Percentiles rank a stretch among this genome's conserved stretches.
phyloP scores from a whole-genome alignment of 2,113 vertebrate species.

The Plecturocebus donacophilus region DNA sequence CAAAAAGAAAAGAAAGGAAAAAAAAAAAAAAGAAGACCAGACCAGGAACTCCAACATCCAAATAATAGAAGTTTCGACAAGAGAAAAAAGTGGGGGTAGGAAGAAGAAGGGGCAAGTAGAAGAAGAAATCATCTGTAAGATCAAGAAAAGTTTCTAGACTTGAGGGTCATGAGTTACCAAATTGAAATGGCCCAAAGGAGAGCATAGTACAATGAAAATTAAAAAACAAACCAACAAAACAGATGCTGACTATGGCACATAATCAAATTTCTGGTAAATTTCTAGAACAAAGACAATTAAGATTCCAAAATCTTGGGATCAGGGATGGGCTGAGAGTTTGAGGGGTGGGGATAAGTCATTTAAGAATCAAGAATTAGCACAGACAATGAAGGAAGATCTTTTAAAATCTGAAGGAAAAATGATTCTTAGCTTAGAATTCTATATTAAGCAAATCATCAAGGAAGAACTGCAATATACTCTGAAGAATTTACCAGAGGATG shows the following conservation, averaged over 20 bases:
- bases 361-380: no score
- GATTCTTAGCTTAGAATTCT: conserved; percentile 12
- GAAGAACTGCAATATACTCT: conserved; percentile 3
- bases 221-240: background rate
- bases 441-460: conserved; percentile 24
- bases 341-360: background rate
- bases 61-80: background rate
- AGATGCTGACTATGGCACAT: no score
- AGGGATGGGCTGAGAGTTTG: no score
- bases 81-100: background rate
- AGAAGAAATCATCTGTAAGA: background rate
- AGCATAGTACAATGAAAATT: background rate
- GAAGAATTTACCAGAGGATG: background rate
- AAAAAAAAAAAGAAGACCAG: background rate
- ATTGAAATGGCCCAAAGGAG: background rate
- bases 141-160: background rate
- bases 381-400: background rate
- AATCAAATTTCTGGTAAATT: background rate
- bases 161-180: background rate
- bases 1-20: background rate
- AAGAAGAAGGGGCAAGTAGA: background rate
- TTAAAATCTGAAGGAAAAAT: conserved; percentile 18
- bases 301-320: background rate
- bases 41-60: background rate
- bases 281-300: background rate